These are phyloP conservation scores for Gordius sp. DNA, from an alignment of 2,888 invertebrate species.

Conservation along the genomic window DNA sequence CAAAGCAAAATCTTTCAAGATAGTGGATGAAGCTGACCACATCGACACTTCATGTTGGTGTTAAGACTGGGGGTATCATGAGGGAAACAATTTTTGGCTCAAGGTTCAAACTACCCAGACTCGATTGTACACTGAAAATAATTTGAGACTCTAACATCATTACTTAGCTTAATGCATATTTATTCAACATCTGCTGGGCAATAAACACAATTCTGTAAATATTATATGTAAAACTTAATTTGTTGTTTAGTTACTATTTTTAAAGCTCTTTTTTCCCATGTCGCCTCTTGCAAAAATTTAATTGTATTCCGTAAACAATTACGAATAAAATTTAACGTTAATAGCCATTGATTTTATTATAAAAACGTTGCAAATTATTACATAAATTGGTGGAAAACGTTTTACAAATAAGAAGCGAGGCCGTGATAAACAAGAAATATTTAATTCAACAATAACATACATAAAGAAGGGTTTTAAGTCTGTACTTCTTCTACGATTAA, in stretches of 20 bases:
- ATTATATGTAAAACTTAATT: no score
- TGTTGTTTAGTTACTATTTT: no score
- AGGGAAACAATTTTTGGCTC: neutral
- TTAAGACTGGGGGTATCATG: neutral
- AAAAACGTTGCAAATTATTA: neutral
- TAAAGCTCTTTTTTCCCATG: no score
- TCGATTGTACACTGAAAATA: neutral
- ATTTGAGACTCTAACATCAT: neutral
- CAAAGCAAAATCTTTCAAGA: neutral
- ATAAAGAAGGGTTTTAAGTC: neutral
- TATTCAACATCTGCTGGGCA: no score
- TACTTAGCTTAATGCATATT: neutral
- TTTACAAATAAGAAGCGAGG: no score
- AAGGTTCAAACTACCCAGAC: neutral
- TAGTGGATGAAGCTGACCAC: neutral
- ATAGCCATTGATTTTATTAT: no score
- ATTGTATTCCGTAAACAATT: no score
- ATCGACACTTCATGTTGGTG: neutral
- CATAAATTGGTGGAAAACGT: no score
- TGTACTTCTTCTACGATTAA: neutral
- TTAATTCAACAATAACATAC: neutral
- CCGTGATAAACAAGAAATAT: neutral
- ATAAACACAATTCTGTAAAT: no score
- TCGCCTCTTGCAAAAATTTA: no score
- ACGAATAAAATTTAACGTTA: no score